Percentiles rank a stretch among this genome's conserved stretches.
phyloP scores from a whole-genome alignment of 2,888 invertebrate genomes.

The Vanessa cardui region DNA sequence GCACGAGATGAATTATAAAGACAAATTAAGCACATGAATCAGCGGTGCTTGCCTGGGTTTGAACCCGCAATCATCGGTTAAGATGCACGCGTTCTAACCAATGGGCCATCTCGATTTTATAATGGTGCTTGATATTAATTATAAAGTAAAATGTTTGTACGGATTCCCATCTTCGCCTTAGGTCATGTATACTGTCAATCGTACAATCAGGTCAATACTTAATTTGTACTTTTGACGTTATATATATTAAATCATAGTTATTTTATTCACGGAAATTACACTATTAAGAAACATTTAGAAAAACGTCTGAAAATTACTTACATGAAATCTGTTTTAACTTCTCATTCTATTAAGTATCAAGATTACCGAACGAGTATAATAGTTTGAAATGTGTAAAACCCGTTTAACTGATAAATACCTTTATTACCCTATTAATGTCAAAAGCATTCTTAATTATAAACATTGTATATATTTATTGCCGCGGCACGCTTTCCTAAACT shows the following conservation, averaged over 20 bases:
- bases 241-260: no score
- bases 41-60: no score
- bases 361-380: conserved; percentile 24
- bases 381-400: conserved; percentile 53
- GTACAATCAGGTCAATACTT: background rate
- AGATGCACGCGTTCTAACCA: no score
- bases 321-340: background rate
- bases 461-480: conserved; percentile 65
- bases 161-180: background rate
- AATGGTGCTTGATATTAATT: background rate
- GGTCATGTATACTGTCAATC: background rate
- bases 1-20: no score
- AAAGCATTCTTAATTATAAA: conserved; percentile 69
- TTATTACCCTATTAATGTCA: conserved; percentile 71
- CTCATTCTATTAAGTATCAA: background rate
- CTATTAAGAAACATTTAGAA: no score
- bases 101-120: no score
- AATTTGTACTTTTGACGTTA: no score
- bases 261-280: no score
- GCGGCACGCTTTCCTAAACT: conserved; percentile 45
- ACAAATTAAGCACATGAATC: no score
- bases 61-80: no score
- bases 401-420: conserved; percentile 56
- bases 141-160: background rate
- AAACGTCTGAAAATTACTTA: no score